Evolutionary conservation across 2,797 vertebrate genomes (phyloP), one percentile per base, ranked within the genome.

Genomic region (Spinibarbus caldwelli): DNA sequence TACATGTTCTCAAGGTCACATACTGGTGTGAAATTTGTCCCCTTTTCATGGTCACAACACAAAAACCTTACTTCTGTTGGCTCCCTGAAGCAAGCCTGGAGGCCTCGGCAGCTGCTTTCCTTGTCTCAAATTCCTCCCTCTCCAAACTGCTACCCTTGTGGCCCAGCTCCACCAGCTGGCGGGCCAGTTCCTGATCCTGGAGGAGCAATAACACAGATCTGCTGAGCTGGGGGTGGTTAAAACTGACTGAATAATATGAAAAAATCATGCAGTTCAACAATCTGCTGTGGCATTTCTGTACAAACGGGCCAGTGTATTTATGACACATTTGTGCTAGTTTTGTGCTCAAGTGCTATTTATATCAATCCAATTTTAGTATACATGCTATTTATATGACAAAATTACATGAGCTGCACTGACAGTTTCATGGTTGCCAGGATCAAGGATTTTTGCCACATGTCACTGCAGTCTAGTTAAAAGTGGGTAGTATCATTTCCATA

Each of bases 111-210:
- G 93, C 94, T 89, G 95, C 91, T 90, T 95, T 97, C 90, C 90
- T 93, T 79, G 94, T 94, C 92, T 96, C 91, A 68, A 96, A 97
- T 85, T 97, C 95, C 91, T 96, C 94, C 86, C 95, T 95, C 89
- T 91, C 96, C 87, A 96, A 91, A n/a, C 94, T 93, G 17, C 94
- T 93, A 72, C 93, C 95, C 83, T 95, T 91, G 92, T 95, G 94
- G 87, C 96, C 95, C 71, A 94, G 92, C 91, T 97, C 96, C 92
- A 97, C 95, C 94, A 97, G 86, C 93, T 94, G 95, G 87, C 93
- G 94, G 38, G 95, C 95, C 90, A 96, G 87, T 86, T 92, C 93
- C 92, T 95, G 92, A 88, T 94, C 95, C 97, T 98, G 89, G 5
- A 52, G 88, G 87, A 93, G 83, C 80, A 88, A 89, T 77, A 68